Evolutionary conservation across 2,797 vertebrate genomes (phyloP), one percentile per base, ranked within the genome.

Genomic region (Botia almorhae): DNA sequence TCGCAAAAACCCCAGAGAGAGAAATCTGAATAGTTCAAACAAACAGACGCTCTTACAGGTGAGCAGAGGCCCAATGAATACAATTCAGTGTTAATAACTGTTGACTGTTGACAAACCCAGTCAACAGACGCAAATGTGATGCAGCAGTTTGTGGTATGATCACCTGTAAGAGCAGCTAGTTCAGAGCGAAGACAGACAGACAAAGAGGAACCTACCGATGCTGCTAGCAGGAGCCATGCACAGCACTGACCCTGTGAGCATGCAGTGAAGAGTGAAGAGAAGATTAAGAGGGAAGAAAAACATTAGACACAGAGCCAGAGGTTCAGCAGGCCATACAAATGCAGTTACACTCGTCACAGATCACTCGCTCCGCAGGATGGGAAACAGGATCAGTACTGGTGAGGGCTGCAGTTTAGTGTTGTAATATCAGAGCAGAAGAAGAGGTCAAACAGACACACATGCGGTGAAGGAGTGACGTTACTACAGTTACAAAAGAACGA

Each of bases 161-260:
- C 89, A 90, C 86, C 91, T 92, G 90, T 55, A 82, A 89, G 87
- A 87, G 85, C 76, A 81, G 70, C 82, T 84, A 78, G 14, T 65
- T 80, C 74, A 70, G 33, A 64, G 61, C 10, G 53, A 23, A 50
- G 33, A 69, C 61, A 51, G 26, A 85, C 58, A 95, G 93, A 61
- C 63, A 65, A 64, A 83, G 91, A 92, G 90, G 86, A 94, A 99
- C 98, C 95, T 98, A 99, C 97, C 97, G 92, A 98, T 93, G 94
- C 94, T 95, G 95, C 96, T 97, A 94, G 94, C 94, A 88, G 98
- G 97, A 95, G 96, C 94, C 97, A 99, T 98, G 95, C 98, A 99
- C 85, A 99, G 97, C 92, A 99, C 95, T 94, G 98, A 99, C 93
- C 97, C 98, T 99, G 95, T 87, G 78, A 92, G 91, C 91, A 96